A percentile compares a stretch with the other conserved stretches of the same genome.
These are phyloP conservation scores for Scaptodrosophila lebanonensis DNA, from an alignment of 1,140 invertebrate species.

Conservation along the genomic window DNA sequence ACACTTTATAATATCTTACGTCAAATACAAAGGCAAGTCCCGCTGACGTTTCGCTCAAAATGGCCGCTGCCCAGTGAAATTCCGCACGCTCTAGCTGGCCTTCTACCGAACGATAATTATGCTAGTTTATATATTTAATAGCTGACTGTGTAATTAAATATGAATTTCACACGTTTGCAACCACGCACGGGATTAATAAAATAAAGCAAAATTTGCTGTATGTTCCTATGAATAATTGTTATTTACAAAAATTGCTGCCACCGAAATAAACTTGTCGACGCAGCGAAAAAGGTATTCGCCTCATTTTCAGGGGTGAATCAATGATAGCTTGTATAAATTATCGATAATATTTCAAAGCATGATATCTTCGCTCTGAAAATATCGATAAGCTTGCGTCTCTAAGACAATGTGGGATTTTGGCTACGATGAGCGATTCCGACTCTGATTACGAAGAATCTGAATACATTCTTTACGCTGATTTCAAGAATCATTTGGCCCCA, in stretches of 20 bases:
- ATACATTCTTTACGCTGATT: constrained; percentile 69
- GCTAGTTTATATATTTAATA: not conserved
- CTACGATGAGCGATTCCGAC: constrained; percentile 58
- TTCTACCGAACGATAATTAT: not conserved
- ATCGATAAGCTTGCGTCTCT: no score
- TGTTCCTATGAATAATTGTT: constrained; percentile 44
- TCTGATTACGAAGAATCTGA: constrained; percentile 70
- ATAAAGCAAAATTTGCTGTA: constrained; percentile 12
- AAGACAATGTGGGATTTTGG: not conserved
- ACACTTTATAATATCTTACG: constrained; percentile 31
- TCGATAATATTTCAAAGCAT: not conserved
- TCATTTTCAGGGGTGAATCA: constrained; percentile 25
- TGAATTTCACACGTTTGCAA: not conserved
- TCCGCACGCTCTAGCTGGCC: constrained; percentile 16
- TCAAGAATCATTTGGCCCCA: constrained; percentile 60
- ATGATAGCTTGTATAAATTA: not conserved
- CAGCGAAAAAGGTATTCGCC: constrained; percentile 49
- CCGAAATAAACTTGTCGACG: constrained; percentile 31
- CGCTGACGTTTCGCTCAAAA: constrained; percentile 70
- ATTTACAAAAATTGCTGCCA: constrained; percentile 47
- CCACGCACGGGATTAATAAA: not conserved
- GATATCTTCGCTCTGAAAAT: no score
- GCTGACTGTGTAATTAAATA: not conserved
- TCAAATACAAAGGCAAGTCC: constrained; percentile 29
- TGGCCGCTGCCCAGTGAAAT: constrained; percentile 50